Evolutionary conservation across 1,140 invertebrate species (phyloP), one percentile per base, ranked within the genome.

Genomic region (Rhynchophorus ferrugineus): DNA sequence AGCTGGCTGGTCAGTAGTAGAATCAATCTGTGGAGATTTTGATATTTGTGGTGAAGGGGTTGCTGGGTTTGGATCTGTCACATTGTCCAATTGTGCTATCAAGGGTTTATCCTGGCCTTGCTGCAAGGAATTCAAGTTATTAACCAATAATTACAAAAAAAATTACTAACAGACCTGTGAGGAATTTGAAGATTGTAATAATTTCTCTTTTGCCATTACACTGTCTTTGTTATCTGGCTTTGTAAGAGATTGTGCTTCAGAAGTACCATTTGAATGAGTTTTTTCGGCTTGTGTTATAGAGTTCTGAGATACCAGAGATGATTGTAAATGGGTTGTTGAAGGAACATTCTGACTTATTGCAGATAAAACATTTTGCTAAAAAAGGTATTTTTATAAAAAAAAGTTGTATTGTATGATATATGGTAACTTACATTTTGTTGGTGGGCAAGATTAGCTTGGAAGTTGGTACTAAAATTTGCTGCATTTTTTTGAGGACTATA

Each of bases 191-290:
- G 24, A 11, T 29, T 29, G 24, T 6, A 29, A 5, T 6, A 29
- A 5, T 29, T 29, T 29, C 11, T 29, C 24, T 29, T 29, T 29
- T 6, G 24, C 11, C 5, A 11, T 5, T 6, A 29, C 5, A 29
- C 11, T 29, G 11, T 29, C 24, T 29, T 29, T 5, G 24, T 5
- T 29, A 5, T 29, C 24, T 29, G 24, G 5, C 11, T 29, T 29
- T 29, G 44, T 45, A 35, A 47, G 22, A 9, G 45, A 37, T 49
- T 57, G 54, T 8, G 46, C 24, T 37, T 59, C 58, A 1, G 56
- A 36, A 3, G 61, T 62, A 22, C 61, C 61, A 38, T 62, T 62
- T 8, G 58, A 57, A 36, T 62, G 61, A 6, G 56, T 49, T 44
- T 56, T 58, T 3, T 62, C 51, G 6, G 39, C 29, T 9, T 36